These are phyloP conservation scores for Odontophorus gujanensis DNA, from an alignment of 2,113 vertebrate species.

Conservation along the genomic window DNA sequence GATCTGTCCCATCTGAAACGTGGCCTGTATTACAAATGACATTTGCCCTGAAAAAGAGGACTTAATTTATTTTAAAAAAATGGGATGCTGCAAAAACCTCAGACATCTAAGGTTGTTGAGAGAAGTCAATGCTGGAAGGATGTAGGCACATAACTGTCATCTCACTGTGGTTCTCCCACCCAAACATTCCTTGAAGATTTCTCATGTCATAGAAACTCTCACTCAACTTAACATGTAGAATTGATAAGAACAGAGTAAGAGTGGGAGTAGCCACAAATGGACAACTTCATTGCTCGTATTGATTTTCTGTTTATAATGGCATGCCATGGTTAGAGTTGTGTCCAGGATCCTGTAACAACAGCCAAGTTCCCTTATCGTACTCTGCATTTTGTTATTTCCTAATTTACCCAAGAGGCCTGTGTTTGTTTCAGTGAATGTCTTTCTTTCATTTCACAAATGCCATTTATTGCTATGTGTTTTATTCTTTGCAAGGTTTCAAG, in stretches of 20 bases:
- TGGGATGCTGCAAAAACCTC: not conserved
- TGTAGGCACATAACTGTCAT: not conserved
- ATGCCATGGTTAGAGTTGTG: not conserved
- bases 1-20: not conserved
- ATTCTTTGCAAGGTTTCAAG: conserved; percentile 49
- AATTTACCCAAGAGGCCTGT: not conserved
- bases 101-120: not conserved
- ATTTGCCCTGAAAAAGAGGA: not conserved
- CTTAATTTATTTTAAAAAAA: not conserved
- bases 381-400: not conserved
- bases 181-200: not conserved
- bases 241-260: not conserved
- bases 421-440: conserved; percentile 39
- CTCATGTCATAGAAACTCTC: not conserved
- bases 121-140: not conserved
- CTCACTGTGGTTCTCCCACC: not conserved
- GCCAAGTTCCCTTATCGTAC: not conserved
- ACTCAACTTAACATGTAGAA: not conserved
- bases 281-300: fast-evolving
- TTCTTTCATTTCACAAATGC: conserved; percentile 44
- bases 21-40: not conserved
- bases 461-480: conserved; percentile 30
- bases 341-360: not conserved
- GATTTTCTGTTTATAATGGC: not conserved
- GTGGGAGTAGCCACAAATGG: not conserved